Evolutionary conservation across 1,140 invertebrate species (phyloP).

Genomic region (Muscidifurax raptorellus): DNA sequence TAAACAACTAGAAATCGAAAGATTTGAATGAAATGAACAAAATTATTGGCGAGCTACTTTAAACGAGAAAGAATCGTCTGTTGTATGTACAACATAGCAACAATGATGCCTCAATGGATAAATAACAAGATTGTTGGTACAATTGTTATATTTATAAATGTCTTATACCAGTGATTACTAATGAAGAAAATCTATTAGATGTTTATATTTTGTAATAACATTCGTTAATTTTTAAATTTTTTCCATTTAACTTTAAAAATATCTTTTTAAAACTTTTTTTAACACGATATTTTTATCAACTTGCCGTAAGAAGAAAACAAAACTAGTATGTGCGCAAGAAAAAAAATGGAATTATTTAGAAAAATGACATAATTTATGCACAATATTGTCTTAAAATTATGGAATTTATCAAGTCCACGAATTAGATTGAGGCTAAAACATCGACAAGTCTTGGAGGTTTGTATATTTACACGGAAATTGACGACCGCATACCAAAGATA

Average conservation of each 20-base stretch:
- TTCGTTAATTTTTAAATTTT: slow-evolving; percentile 50
- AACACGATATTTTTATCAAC: slow-evolving; percentile 47
- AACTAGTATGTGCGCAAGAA: slow-evolving; percentile 32
- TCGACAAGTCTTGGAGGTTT: slow-evolving; percentile 59
- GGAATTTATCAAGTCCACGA: slow-evolving; percentile 32
- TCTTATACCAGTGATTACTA: slow-evolving; percentile 51
- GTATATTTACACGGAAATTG: slow-evolving; percentile 67
- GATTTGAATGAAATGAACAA: slow-evolving; percentile 12
- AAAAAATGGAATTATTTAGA: slow-evolving; percentile 31
- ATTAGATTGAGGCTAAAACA: slow-evolving; percentile 40
- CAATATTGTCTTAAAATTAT: slow-evolving; percentile 25
- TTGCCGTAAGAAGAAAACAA: slow-evolving; percentile 17
- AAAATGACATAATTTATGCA: slow-evolving; percentile 21
- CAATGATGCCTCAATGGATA: slow-evolving; percentile 22
- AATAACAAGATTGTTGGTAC: slow-evolving; percentile 45
- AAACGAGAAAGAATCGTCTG: slow-evolving; percentile 10
- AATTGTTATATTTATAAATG: slow-evolving; percentile 54
- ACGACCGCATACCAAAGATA: slow-evolving; percentile 75
- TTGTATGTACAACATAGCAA: slow-evolving; percentile 38
- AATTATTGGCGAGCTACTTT: slow-evolving; percentile 18
- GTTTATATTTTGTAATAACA: slow-evolving; percentile 53
- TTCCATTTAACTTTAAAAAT: slow-evolving; percentile 36
- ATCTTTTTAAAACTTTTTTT: slow-evolving; percentile 45
- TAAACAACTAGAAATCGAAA: not conserved
- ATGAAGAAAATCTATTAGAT: slow-evolving; percentile 48